Evolutionary conservation across 2,113 vertebrate species (phyloP), one percentile per base, ranked within the genome.

Genomic region (Cranoglanis bouderius): DNA sequence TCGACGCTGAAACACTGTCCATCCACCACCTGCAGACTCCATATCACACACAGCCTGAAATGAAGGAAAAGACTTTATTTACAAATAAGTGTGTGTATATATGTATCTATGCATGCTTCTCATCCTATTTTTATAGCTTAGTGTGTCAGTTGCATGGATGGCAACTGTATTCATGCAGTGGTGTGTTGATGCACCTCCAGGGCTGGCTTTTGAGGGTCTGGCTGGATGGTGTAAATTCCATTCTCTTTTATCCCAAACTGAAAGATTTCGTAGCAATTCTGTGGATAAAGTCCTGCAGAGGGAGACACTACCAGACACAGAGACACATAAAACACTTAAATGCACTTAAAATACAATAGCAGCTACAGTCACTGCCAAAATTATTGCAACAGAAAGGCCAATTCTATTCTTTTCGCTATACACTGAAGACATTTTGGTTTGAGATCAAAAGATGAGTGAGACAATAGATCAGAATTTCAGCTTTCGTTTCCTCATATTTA

Each of bases 191-290:
- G 85, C 93, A 96, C 96, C 95, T 97, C 96, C 70, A 96, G 88
- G 6, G 95, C 94, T 7, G 94, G 94, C 29, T 91, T 85, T 40
- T 91, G 89, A 85, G 94, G 92, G 90, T 96, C 95, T 53, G 96
- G 96, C 82, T 96, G 96, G 88, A 96, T 96, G 87, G 96, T 97
- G 92, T 96, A 96, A 91, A 97, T 96, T 77, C 96, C 96, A 49
- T 94, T 95, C 86, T 96, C 96, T 93, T 93, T 94, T 91, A 96
- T 96, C 55, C 96, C 96, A 35, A 95, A 91, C 75, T 92, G 94
- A 92, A 96, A 94, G 93, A 96, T 96, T 92, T 96, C 96, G 61
- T 95, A 94, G 90, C 96, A 97, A 87, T 96, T 95, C 88, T 92
- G 93, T 85, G 96, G 96, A 90, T 96, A 95, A 83, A 93, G 89